Base-by-base conservation (phyloP, 2,888 invertebrate species). In the Lasioglossum malachurum region DNA sequence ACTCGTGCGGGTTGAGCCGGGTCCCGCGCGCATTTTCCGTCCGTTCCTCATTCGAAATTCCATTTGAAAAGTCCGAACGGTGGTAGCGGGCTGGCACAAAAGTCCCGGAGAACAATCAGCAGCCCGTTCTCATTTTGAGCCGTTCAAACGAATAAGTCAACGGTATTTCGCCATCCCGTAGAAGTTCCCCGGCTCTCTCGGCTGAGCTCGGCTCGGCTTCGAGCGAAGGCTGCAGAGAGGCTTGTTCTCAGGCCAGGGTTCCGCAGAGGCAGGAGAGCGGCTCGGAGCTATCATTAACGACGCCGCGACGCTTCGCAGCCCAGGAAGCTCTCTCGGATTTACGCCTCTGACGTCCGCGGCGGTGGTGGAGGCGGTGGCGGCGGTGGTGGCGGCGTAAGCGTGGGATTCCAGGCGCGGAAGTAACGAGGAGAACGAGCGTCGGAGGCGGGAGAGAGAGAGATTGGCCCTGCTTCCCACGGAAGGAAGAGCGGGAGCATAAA, bases 341-440 rank as follows among this genome's bases (percentile, higher is more conserved):
- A 87, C 86, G 89, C 87, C 83, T 89, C 84, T 80, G 88, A 88
- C 83, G 84, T 89, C 82, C 89, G 88, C 76, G 85, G 82, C 82
- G 86, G 88, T 35, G 35, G 67, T 23, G 67, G 67, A 8, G 64
- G 64, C 64, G 19, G 83, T 78, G 86, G 88, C 31, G 31, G 64
- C 75, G 84, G 86, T 74, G 86, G 88, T 1, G 19, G 67, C 19
- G 67, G 73, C 82, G 78, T 88, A 83, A 88, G 86, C 90, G 90
- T 89, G 90, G 89, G 90, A 90, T 87, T 88, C 90, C 88, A 87
- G 82, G 82, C 89, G 91, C 90, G 88, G 90, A 88, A 88, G 89
- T 85, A 89, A 84, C 86, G 86, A 84, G 80, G 82, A 88, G 64
- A 84, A 82, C 80, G 80, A 83, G 82, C 78, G 46, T 78, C 64